A percentile compares a stretch with the other conserved stretches of the same genome.
Evolutionary conservation across 2,888 invertebrate genomes (phyloP).

Genomic region (Noctua pronuba): DNA sequence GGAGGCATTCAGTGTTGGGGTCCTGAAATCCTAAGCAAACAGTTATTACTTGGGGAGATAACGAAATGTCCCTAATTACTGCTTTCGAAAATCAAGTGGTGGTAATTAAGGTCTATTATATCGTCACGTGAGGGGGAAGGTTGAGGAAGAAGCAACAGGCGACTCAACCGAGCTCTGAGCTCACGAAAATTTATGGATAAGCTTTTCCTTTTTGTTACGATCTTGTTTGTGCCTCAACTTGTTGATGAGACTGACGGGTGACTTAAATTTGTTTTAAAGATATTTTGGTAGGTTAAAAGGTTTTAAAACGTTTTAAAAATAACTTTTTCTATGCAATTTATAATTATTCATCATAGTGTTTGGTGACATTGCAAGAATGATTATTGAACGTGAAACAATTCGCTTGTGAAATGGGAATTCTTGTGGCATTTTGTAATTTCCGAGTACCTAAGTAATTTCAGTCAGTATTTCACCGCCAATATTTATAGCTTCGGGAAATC

Average conservation of each 20-base stretch:
- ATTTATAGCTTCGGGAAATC: constrained; percentile 5
- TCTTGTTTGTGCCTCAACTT: constrained; percentile 21
- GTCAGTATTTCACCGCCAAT: neutral
- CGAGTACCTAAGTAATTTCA: constrained; percentile 1
- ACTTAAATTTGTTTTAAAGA: neutral
- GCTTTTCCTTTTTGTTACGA: neutral
- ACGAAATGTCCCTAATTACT: constrained; percentile 36
- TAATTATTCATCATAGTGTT: neutral
- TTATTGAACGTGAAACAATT: constrained; percentile 3
- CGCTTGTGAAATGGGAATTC: neutral
- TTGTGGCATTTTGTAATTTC: constrained; percentile 26
- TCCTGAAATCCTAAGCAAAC: constrained; percentile 56
- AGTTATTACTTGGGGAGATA: constrained; percentile 47
- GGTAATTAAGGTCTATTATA: constrained; percentile 30
- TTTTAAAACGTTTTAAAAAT: neutral
- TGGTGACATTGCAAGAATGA: neutral
- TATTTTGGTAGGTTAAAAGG: neutral
- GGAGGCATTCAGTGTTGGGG: constrained; percentile 25
- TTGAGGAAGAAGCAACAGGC: constrained; percentile 53
- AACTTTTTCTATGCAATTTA: neutral
- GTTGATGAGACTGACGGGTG: constrained; percentile 17
- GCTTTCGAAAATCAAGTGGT: constrained; percentile 45
- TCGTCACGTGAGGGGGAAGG: constrained; percentile 23
- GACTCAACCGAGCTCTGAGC: neutral
- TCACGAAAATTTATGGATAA: constrained; percentile 15